A percentile compares a stretch with the other conserved stretches of the same genome.
These are phyloP conservation scores for Sula dactylatra DNA, from an alignment of 2,113 vertebrate species.

Conservation along the genomic window DNA sequence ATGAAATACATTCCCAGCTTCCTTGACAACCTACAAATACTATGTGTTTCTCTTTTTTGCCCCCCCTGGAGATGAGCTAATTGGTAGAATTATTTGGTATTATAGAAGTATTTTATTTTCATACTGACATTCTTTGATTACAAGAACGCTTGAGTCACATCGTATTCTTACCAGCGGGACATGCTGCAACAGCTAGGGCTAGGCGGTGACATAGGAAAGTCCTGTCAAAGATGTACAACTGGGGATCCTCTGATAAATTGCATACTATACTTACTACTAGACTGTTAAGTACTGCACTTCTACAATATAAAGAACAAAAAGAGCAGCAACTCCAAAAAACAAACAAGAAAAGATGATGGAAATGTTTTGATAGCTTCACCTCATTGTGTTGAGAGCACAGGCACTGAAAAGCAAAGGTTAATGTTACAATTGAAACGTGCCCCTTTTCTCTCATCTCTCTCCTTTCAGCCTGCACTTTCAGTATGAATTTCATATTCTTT, in stretches of 20 bases:
- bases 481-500: background rate
- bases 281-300: background rate
- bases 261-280: background rate
- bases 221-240: background rate
- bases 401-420: background rate
- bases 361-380: background rate
- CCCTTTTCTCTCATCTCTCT: background rate
- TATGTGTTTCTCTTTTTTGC: background rate
- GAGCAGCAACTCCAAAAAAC: background rate
- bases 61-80: background rate
- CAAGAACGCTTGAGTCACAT: background rate
- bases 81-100: background rate
- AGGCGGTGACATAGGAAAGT: background rate
- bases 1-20: background rate
- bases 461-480: background rate
- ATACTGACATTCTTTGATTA: background rate
- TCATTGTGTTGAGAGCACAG: background rate
- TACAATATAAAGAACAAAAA: background rate
- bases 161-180: background rate
- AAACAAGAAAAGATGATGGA: background rate
- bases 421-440: background rate
- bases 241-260: background rate
- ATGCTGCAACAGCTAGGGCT: background rate
- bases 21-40: background rate
- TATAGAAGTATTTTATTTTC: background rate